A percentile compares a stretch with the other conserved stretches of the same genome.
Evolutionary conservation across 2,888 invertebrate species (phyloP).

Genomic region (Drosophila sordidula): DNA sequence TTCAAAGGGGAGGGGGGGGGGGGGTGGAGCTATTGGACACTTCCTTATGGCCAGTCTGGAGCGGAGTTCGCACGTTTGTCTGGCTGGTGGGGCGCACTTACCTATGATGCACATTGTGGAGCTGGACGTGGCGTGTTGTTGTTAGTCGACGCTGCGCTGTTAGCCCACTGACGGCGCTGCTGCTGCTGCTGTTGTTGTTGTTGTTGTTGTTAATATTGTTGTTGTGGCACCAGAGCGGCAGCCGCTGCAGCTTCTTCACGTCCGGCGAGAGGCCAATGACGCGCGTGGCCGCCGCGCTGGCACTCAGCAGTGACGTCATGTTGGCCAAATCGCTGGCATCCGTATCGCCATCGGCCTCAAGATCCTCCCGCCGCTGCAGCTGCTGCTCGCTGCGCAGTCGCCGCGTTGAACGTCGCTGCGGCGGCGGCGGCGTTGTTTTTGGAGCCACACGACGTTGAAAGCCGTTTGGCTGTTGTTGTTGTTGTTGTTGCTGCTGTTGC

Average conservation of each 20-base stretch:
- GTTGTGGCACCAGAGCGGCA: constrained; percentile 65
- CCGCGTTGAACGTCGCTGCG: constrained; percentile 45
- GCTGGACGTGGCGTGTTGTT: constrained; percentile 25
- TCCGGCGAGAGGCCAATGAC: constrained; percentile 70
- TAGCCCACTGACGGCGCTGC: constrained; percentile 16
- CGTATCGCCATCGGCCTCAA: constrained; percentile 57
- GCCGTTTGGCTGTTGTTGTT: constrained; percentile 30
- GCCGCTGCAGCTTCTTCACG: constrained; percentile 64
- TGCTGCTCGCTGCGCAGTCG: constrained; percentile 49
- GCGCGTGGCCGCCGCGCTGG: constrained; percentile 67
- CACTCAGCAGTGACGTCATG: constrained; percentile 66
- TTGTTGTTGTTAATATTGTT: constrained; percentile 15
- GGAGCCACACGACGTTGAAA: constrained; percentile 44
- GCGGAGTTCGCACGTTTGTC: constrained; percentile 2
- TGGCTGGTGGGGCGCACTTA: constrained; percentile 28
- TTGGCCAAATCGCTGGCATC: constrained; percentile 72
- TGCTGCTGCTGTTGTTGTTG: constrained; percentile 24
- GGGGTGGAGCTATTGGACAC: not conserved
- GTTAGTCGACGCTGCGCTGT: constrained; percentile 26
- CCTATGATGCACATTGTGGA: constrained; percentile 40
- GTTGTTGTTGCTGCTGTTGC: constrained; percentile 12
- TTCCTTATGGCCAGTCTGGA: constrained; percentile 31
- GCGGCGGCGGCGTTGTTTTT: constrained; percentile 29
- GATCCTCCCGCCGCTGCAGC: constrained; percentile 18
- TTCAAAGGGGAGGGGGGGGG: not conserved